Conservation (phyloP, 1,140 invertebrate genomes). For the Drosophila obscura region DNA sequence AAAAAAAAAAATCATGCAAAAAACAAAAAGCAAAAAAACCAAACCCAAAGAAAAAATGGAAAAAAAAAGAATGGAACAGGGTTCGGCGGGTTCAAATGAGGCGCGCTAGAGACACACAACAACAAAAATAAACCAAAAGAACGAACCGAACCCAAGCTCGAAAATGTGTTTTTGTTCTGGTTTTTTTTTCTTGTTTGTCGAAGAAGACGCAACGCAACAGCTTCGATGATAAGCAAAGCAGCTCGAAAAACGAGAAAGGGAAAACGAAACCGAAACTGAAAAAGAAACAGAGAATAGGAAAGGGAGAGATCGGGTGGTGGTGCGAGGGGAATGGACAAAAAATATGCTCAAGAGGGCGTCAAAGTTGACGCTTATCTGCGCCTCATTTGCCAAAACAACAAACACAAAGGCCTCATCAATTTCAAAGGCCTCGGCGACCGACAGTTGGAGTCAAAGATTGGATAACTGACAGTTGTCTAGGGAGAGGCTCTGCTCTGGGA, state of each 20-base stretch:
- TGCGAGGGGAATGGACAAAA: neutral
- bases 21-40: neutral
- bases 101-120: constrained; percentile 26
- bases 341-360: constrained; percentile 62
- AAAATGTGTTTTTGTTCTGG: constrained; percentile 10
- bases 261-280: constrained; percentile 30
- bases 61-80: constrained; percentile 22
- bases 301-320: neutral
- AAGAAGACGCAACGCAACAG: constrained; percentile 36
- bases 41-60: neutral
- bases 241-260: constrained; percentile 25
- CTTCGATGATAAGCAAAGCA: constrained; percentile 51
- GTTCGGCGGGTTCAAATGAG: constrained; percentile 59
- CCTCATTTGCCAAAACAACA: constrained; percentile 77
- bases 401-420: constrained; percentile 70
- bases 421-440: constrained; percentile 49
- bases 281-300: constrained; percentile 25
- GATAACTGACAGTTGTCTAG: constrained; percentile 59
- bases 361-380: constrained; percentile 77
- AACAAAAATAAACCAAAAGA: constrained; percentile 3
- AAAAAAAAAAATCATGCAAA: neutral
- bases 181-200: neutral
- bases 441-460: constrained; percentile 38
- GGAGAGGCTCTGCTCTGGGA: constrained; percentile 19
- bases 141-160: constrained; percentile 2